phyloP scores from a whole-genome alignment of 2,797 vertebrate genomes.

The Taenioides sp. region DNA sequence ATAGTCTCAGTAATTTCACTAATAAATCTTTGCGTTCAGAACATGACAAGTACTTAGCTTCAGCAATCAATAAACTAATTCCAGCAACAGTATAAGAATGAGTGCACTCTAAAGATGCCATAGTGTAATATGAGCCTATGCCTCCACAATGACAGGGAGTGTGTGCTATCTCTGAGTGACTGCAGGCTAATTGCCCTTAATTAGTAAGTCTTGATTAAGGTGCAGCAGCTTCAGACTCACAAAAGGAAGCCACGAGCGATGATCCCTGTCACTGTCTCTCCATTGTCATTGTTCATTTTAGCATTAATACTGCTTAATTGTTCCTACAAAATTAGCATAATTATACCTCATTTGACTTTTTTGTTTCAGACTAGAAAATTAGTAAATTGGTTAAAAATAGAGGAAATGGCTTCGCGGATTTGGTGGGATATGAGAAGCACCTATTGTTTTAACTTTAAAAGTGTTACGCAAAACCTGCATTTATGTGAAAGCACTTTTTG shows the following conservation, averaged over 20 bases:
- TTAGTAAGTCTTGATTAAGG: constrained; percentile 72
- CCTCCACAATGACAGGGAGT: constrained; percentile 32
- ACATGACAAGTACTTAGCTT: constrained; percentile 3
- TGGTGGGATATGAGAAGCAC: constrained; percentile 25
- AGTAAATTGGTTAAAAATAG: background rate
- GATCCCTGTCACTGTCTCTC: constrained; percentile 47
- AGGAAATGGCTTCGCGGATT: background rate
- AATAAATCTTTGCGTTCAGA: constrained; percentile 2
- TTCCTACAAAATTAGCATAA: constrained; percentile 33
- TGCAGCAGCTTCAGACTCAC: constrained; percentile 69
- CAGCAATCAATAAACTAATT: background rate
- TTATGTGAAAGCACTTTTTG: too few relatives aligned
- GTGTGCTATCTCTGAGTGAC: constrained; percentile 60
- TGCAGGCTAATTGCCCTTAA: constrained; percentile 72
- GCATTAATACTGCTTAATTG: constrained; percentile 54
- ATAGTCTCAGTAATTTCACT: constrained; percentile 3
- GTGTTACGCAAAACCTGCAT: constrained; percentile 2
- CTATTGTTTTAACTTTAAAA: constrained; percentile 43
- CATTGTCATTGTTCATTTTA: constrained; percentile 63
- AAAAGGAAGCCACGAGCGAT: constrained; percentile 58
- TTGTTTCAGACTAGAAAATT: constrained; percentile 1
- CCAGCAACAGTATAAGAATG: background rate
- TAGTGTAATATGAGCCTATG: constrained; percentile 13
- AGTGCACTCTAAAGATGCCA: background rate
- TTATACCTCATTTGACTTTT: background rate